Percentiles rank a stretch among this genome's conserved stretches.
Conservation (phyloP, 1,140 invertebrate species). For the Eriosoma lanigerum region DNA sequence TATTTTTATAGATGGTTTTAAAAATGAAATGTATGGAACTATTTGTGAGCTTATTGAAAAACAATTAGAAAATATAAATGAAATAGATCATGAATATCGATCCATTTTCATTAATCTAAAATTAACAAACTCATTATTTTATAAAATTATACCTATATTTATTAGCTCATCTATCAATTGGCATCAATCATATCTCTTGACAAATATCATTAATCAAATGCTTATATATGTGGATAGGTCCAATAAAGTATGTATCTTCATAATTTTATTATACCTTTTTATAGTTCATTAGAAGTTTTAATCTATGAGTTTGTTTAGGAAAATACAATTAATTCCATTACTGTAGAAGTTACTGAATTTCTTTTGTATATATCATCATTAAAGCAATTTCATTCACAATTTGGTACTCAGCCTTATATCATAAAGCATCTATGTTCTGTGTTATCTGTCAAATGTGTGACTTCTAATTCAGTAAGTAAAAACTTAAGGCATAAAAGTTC, state of each 20-base stretch:
- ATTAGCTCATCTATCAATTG: not conserved
- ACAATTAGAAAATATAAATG: conserved; percentile 28
- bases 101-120: conserved; percentile 23
- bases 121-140: conserved; percentile 21
- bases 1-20: not conserved
- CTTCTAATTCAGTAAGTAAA: conserved; percentile 8
- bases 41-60: conserved; percentile 41
- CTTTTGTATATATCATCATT: conserved; percentile 34
- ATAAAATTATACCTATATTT: conserved; percentile 34
- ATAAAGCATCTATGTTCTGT: conserved; percentile 26
- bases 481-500: not conserved
- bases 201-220: conserved; percentile 24
- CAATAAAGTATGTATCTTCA: not conserved
- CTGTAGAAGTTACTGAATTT: conserved; percentile 37
- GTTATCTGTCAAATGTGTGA: conserved; percentile 22
- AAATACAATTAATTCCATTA: conserved; percentile 34
- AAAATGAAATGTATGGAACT: conserved; percentile 19
- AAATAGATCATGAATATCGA: conserved; percentile 21
- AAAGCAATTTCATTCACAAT: conserved; percentile 33
- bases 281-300: not conserved
- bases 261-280: not conserved
- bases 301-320: conserved; percentile 8
- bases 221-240: conserved; percentile 15
- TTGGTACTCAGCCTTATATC: conserved; percentile 34
- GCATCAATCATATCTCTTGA: conserved; percentile 20